Conservation (phyloP, 2,888 invertebrate genomes). For the Zhuqinia jingwanae region DNA sequence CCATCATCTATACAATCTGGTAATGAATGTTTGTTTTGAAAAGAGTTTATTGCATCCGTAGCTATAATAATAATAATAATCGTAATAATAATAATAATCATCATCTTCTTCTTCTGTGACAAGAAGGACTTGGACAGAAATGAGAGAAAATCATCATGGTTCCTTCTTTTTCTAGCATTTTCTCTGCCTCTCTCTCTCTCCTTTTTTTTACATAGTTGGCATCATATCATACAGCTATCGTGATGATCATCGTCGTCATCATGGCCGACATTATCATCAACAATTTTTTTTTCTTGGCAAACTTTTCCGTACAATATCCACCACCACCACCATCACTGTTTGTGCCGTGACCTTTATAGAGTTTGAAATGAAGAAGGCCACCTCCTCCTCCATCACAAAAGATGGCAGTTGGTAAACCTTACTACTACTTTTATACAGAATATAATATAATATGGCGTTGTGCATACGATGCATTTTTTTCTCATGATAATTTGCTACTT, state of each 20-base stretch:
- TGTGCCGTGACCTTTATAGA: slow-evolving; percentile 66
- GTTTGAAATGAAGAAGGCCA: slow-evolving; percentile 24
- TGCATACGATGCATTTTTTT: slow-evolving; percentile 49
- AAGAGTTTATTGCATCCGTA: slow-evolving; percentile 71
- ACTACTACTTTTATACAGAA: too few relatives aligned
- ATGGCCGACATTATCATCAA: slow-evolving; percentile 60
- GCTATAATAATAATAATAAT: slow-evolving; percentile 62
- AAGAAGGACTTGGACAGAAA: slow-evolving; percentile 31
- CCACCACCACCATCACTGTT: neutral
- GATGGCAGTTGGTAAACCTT: slow-evolving; percentile 1
- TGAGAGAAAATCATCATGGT: slow-evolving; percentile 54
- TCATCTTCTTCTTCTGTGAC: slow-evolving; percentile 3
- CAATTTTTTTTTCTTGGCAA: slow-evolving; percentile 51
- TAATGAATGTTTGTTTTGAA: slow-evolving; percentile 70
- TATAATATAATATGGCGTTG: slow-evolving; percentile 20
- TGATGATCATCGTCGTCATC: slow-evolving; percentile 10
- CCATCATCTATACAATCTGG: slow-evolving; percentile 58
- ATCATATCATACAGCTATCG: slow-evolving; percentile 37
- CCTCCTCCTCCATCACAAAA: slow-evolving; percentile 7
- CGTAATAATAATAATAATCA: slow-evolving; percentile 39
- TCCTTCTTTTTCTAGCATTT: slow-evolving; percentile 40
- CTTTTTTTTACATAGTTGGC: slow-evolving; percentile 49
- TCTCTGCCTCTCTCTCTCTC: too few relatives aligned
- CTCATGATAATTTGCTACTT: slow-evolving; percentile 8
- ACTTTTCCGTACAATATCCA: slow-evolving; percentile 15